Base-by-base conservation (phyloP, 2,797 vertebrate species). In the Sternotherus odoratus region DNA sequence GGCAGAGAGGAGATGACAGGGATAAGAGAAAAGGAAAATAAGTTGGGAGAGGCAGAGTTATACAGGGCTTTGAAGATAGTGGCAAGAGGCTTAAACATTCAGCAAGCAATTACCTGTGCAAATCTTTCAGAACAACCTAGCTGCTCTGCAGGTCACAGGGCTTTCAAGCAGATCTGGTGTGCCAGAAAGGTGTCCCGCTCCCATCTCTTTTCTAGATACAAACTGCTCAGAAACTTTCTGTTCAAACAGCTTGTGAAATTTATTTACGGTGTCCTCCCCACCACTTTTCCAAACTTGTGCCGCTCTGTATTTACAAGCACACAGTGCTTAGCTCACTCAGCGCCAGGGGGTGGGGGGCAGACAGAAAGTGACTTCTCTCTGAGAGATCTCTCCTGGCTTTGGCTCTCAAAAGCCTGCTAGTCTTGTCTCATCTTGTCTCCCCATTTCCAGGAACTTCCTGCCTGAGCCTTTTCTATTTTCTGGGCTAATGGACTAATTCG, bases 291-390 rank as follows among this genome's bases (percentile, higher is more conserved):
- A 63, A n/a, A 36, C 60, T 30, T 57, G 56, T 57, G 56, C 56
- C 6, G 26, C 26, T 66, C 60, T n/a, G 16, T 9, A 66, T 66
- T 36, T 66, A 66, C 60, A 66, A 66, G 16, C 60, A 66, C 21
- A 66, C 33, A 21, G 33, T 19, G 16, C 33, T 66, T n/a, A 19
- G 33, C 60, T 36, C 33, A 21, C 33, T 66, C 60, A n/a, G 30
- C 4, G 4, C 5, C n/a, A 15, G 57, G 2, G 33, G 33, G 17
- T 2, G 17, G 17, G 4, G n/a, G 8, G 3, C 53, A 54, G 53
- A 54, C 53, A 24, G 9, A 54, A 60, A 28, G 28, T 60, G 33
- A 33, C 28, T 60, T 33, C 28, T 28, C 57, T 60, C 57, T 60
- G 57, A 60, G 57, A 60, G 6, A 8, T 57, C 13, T 60, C 13